Evolutionary conservation across 2,113 vertebrate genomes (phyloP).

Genomic region (Tretioscincus oriximinensis): DNA sequence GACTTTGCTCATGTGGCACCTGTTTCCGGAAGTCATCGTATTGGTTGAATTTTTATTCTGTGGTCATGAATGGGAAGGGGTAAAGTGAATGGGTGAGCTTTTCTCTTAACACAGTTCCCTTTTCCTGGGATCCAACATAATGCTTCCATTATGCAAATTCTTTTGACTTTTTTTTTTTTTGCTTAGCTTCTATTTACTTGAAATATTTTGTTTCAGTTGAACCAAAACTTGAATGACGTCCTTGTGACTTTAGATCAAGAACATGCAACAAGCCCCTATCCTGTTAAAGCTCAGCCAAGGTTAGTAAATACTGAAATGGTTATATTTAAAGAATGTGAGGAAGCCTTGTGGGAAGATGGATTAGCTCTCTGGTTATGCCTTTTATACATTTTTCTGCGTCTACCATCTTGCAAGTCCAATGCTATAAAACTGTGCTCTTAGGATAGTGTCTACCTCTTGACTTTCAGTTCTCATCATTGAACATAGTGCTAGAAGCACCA

Average conservation of each 20-base stretch:
- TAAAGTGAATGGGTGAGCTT: neutral
- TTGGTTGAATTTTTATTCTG: neutral
- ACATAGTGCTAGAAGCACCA: neutral
- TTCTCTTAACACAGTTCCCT: neutral
- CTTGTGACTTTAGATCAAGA: conserved; percentile 85
- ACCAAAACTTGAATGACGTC: conserved; percentile 87
- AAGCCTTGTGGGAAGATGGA: neutral
- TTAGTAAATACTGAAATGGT: conserved; percentile 52
- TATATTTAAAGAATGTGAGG: neutral
- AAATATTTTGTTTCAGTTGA: conserved; percentile 78
- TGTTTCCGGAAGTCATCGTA: neutral
- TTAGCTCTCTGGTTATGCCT: neutral
- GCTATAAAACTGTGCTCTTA: neutral
- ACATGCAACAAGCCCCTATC: conserved; percentile 76
- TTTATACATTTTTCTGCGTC: neutral
- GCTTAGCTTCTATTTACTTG: conserved; percentile 19
- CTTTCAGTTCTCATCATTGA: neutral
- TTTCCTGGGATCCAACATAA: neutral
- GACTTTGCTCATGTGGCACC: neutral
- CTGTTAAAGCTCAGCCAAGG: conserved; percentile 80
- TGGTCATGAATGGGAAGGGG: neutral
- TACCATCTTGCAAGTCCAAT: neutral
- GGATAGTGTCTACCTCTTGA: neutral
- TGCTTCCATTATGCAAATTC: too few species aligned
- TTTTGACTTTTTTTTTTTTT: neutral